Evolutionary conservation across 2,797 vertebrate genomes (phyloP), one percentile per base, ranked within the genome.

Genomic region (Cephalopachus bancanus): DNA sequence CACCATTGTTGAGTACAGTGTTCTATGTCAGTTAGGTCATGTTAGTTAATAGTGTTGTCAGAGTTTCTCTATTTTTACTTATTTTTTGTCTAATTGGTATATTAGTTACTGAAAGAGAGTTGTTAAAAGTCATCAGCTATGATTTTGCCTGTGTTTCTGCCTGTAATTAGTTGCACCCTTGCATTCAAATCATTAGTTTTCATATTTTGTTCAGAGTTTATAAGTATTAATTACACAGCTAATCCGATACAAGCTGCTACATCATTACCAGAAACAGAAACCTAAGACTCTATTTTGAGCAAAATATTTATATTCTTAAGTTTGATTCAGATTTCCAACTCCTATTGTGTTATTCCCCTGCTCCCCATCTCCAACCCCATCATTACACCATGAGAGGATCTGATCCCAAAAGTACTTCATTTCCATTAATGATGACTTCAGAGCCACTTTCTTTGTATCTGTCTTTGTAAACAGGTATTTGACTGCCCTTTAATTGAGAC

Each of bases 321-420:
- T 53, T 88, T 72, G 60, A 94, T 65, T 78, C 75, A 75, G 14
- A 90, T 88, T 90, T 96, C 28, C 49, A 93, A 59, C 14, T 89
- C 14, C 84, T 76, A 62, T 0, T 24, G 4, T 72, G 49, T 92
- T 55, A 81, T 67, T 28, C 10, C 28, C 17, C 51, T 65, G 37
- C 7, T 64, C 17, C 26, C 37, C 26, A 44, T 14, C 55, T 19
- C 20, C 44, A 59, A 7, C 17, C 10, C 12, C n/a, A 0, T n/a
- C 80, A 44, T 51, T 7, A 79, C 20, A 93, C 80, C 69, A 79
- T 65, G 80, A 92, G 94, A 83, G 19, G 14, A 72, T 49, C 7
- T 79, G 22, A 79, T 57, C 57, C 59, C n/a, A 67, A 92, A 5
- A 5, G 60, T 64, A 83, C 7, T 85, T 55, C 14, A 83, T 87